Percentiles rank a stretch among this genome's conserved stretches.
Conservation (phyloP, 1,140 invertebrate species). For the Ditylenchus dipsaci region DNA sequence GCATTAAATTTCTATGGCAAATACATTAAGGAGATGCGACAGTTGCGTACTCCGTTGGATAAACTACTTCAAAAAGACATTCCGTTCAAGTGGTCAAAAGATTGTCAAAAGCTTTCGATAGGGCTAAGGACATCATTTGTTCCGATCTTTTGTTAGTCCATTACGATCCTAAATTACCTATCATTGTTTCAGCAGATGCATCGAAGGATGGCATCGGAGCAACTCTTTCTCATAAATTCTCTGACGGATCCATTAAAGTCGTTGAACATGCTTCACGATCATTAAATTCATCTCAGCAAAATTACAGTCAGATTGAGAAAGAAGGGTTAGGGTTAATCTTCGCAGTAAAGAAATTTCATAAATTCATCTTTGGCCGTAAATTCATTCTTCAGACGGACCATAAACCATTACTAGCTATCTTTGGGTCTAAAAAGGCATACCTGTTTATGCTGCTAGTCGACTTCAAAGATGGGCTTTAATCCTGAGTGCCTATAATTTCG, state of each 20-base stretch:
- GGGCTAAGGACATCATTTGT: conserved; percentile 48
- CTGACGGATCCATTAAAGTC: conserved; percentile 58
- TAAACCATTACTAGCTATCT: conserved; percentile 19
- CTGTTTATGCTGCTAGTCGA: conserved; percentile 10
- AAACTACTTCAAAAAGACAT: conserved; percentile 29
- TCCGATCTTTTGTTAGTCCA: conserved; percentile 47
- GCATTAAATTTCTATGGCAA: conserved; percentile 42
- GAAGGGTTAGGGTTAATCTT: conserved; percentile 54
- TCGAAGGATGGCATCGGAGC: conserved; percentile 60
- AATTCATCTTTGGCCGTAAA: conserved; percentile 13
- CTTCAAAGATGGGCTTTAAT: conserved; percentile 19
- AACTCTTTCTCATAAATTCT: conserved; percentile 60
- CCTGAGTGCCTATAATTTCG: conserved; percentile 9
- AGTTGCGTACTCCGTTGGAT: conserved; percentile 24
- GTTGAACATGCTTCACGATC: conserved; percentile 59
- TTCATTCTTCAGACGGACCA: conserved; percentile 18
- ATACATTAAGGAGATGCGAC: conserved; percentile 24
- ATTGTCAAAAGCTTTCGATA: conserved; percentile 34
- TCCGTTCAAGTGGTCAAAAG: conserved; percentile 7
- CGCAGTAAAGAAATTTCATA: conserved; percentile 20
- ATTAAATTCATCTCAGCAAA: conserved; percentile 59
- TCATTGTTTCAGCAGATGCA: conserved; percentile 61
- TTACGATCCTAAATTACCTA: conserved; percentile 56
- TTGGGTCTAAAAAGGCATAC: conserved; percentile 17
- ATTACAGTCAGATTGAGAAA: conserved; percentile 63